Evolutionary conservation across 2,797 vertebrate species (phyloP), one percentile per base, ranked within the genome.

Genomic region (Xenentodon cancila): DNA sequence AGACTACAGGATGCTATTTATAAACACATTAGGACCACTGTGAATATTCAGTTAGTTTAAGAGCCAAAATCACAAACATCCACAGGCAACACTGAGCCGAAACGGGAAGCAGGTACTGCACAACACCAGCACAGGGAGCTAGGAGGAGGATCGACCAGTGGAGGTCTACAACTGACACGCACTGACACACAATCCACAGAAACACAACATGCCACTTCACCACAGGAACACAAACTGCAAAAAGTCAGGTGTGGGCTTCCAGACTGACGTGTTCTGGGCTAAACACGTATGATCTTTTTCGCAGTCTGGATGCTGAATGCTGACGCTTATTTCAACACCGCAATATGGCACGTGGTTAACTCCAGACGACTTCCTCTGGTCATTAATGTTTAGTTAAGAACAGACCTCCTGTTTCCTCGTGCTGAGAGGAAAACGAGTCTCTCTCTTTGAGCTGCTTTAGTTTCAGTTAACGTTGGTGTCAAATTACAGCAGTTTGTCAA

Each of bases 191-290:
- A 25, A 64, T 57, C 82, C 71, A 84, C 82, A 88, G 50, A 71
- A 21, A 75, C 59, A 75, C 50, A 85, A 80, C 88, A 88, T 88
- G 83, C 86, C 73, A 84, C 73, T 77, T 48, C 73, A 78, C 53
- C 58, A 82, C 75, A 79, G 21, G 53, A 62, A 11, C 25, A 79
- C 73, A 75, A 53, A 65, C 7, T 47, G 55, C 53, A 45, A 16
- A 19, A 30, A 30, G 46, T 63, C 66, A 67, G 52, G 66, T 43
- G 59, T 56, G 68, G 15, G 59, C 25, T 66, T 30, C 27, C 53
- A 52, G 53, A 65, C 13, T 7, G 18, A 42, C 43, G 11, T 47
- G 7, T 22, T 17, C 48, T 59, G 11, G 37, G 53, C 19, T 48
- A 20, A 47, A n/a, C 19, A 5, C 11, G 9, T 42, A 22, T 3